These are phyloP conservation scores for Meda fulgida DNA, from an alignment of 2,797 vertebrate genomes.

Conservation along the genomic window DNA sequence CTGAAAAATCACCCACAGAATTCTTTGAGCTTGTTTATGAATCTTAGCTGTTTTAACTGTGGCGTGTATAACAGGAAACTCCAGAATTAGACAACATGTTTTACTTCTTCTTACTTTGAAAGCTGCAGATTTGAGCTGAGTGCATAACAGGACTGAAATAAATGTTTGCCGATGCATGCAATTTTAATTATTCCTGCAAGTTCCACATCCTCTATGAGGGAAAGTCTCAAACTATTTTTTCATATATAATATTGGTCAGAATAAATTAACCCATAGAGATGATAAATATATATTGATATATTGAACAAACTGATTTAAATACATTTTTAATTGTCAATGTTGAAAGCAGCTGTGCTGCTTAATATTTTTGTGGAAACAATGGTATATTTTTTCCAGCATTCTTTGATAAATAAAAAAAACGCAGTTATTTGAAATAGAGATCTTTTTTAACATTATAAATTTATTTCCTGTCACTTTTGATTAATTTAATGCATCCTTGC, in stretches of 20 bases:
- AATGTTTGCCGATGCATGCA: background rate
- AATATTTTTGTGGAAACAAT: background rate
- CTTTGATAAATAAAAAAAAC: background rate
- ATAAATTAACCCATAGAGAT: background rate
- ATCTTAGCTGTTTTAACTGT: background rate
- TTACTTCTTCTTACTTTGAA: background rate
- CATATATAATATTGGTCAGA: no score
- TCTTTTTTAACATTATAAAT: background rate
- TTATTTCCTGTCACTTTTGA: background rate
- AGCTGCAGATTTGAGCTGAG: background rate
- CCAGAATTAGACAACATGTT: background rate
- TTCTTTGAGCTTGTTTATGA: background rate
- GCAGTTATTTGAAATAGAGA: background rate
- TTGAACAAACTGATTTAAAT: background rate
- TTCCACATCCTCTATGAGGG: background rate
- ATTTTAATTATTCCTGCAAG: background rate
- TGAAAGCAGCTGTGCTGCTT: background rate
- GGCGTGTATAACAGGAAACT: conserved; percentile 5
- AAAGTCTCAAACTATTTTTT: background rate
- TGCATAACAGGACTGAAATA: background rate
- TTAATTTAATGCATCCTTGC: background rate
- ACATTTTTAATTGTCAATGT: background rate
- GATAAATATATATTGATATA: background rate
- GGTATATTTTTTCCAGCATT: background rate
- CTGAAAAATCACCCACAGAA: background rate